A percentile compares a stretch with the other conserved stretches of the same genome.
phyloP scores from a whole-genome alignment of 2,888 invertebrate species.

The Ophonus ardosiacus region DNA sequence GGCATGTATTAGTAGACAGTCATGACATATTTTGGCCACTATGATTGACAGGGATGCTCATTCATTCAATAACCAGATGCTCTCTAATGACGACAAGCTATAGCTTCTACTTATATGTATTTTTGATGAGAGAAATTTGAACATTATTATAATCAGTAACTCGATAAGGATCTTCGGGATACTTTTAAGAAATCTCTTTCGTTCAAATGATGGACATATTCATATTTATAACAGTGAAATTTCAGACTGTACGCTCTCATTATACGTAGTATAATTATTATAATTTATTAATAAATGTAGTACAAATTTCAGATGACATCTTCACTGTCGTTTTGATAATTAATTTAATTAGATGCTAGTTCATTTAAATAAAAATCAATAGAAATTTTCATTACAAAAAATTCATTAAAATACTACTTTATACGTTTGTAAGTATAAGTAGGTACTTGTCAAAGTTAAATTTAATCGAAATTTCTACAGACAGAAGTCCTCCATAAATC shows the following conservation, averaged over 20 bases:
- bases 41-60: neutral
- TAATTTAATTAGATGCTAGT: neutral
- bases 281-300: neutral
- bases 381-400: no score
- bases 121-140: constrained; percentile 27
- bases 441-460: no score
- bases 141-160: constrained; percentile 1
- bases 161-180: neutral
- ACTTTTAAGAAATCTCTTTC: neutral
- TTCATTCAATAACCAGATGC: neutral
- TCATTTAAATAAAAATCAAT: neutral
- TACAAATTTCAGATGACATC: neutral
- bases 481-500: neutral
- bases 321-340: neutral
- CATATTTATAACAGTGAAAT: neutral
- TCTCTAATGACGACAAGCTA: neutral
- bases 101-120: neutral
- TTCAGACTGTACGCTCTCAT: neutral
- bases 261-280: constrained; percentile 5
- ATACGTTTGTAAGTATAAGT: no score
- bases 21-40: neutral
- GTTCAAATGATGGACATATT: neutral
- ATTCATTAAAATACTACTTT: no score
- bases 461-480: constrained; percentile 16
- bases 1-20: neutral